These are phyloP conservation scores for Napeogenes inachia DNA, from an alignment of 2,888 invertebrate species.

Conservation along the genomic window DNA sequence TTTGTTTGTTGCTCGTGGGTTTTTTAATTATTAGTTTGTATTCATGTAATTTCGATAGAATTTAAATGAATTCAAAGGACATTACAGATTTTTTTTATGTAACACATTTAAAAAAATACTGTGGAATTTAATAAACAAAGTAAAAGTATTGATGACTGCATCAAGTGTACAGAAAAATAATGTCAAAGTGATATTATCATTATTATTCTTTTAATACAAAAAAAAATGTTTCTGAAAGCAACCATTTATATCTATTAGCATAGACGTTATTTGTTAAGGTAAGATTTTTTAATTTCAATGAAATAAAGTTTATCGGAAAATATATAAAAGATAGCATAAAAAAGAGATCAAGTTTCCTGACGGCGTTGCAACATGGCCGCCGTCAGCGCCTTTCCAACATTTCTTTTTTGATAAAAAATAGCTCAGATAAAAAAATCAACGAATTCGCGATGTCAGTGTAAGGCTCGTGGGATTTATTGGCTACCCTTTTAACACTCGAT, in stretches of 20 bases:
- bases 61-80: too few species aligned
- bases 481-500: constrained; percentile 49
- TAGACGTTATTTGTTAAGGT: neutral
- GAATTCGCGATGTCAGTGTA: constrained; percentile 11
- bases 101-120: too few species aligned
- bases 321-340: constrained; percentile 19
- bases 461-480: constrained; percentile 45
- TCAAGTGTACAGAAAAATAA: too few species aligned
- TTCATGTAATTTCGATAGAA: too few species aligned
- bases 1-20: too few species aligned
- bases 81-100: too few species aligned
- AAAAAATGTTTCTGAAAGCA: neutral
- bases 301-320: constrained; percentile 17
- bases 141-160: too few species aligned
- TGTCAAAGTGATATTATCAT: too few species aligned
- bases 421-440: constrained; percentile 15
- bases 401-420: constrained; percentile 16
- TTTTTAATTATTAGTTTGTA: too few species aligned
- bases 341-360: constrained; percentile 22
- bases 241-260: neutral
- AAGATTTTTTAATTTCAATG: constrained; percentile 11
- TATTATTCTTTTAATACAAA: too few species aligned
- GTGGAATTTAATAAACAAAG: too few species aligned
- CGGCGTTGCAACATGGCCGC: constrained; percentile 19
- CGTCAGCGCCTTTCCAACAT: constrained; percentile 14